These are phyloP conservation scores for Rhea americana DNA, from an alignment of 2,113 vertebrate genomes.

Conservation along the genomic window DNA sequence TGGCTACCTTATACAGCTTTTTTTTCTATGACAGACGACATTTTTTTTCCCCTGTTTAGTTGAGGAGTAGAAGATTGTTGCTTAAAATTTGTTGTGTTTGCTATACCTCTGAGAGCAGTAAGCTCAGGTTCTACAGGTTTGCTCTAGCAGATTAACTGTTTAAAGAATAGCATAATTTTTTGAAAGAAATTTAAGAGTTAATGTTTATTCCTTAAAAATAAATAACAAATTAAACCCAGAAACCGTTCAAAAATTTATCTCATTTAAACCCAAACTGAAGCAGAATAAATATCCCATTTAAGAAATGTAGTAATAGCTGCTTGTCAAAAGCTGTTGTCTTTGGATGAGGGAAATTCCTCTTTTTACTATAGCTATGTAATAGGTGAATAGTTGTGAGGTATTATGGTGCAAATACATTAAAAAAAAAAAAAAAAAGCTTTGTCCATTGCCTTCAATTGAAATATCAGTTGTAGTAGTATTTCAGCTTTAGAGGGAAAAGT, in stretches of 20 bases:
- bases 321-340: not conserved
- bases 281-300: not conserved
- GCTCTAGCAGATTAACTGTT: not conserved
- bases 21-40: not conserved
- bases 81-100: not conserved
- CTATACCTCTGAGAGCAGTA: not conserved
- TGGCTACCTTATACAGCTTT: not conserved
- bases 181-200: not conserved
- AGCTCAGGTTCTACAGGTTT: not conserved
- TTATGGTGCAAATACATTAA: fast-evolving
- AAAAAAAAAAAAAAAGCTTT: no score
- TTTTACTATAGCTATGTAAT: not conserved
- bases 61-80: not conserved
- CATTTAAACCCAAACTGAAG: not conserved
- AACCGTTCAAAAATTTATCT: not conserved
- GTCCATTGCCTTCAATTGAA: not conserved
- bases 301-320: not conserved
- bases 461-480: not conserved
- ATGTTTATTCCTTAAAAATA: not conserved
- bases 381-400: not conserved
- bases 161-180: not conserved
- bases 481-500: not conserved
- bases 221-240: not conserved
- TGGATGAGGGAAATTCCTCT: not conserved
- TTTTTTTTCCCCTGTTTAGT: not conserved